Base-by-base conservation (phyloP, 64 coral and sea anemone genomes). In the Cladopsammia gracilis region DNA sequence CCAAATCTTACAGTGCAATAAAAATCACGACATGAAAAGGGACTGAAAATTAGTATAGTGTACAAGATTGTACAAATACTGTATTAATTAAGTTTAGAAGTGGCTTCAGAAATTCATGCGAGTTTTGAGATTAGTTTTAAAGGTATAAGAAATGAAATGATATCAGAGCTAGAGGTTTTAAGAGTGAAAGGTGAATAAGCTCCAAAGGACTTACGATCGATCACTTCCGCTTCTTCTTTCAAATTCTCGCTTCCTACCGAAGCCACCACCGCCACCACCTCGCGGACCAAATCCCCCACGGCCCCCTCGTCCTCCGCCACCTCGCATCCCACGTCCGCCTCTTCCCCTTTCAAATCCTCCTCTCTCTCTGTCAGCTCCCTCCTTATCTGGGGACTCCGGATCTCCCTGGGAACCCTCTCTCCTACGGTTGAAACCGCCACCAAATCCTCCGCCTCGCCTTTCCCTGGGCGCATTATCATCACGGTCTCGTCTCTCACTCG, bases 141-240 rank as follows among this genome's bases (percentile, higher is more conserved):
- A 70, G 24, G 23, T 6, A 70, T 42, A 70, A 24, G 10, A 19
- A 8, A 25, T 22, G 7, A 70, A 70, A 10, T 70, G 16, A n/a
- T 2, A 19, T 15, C 8, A 73, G 43, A 45, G 34, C 13, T 11
- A 20, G 5, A 56, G 5, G 7, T 7, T 18, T 16, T 75, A 8
- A 25, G 2, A 60, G 12, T 14, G 2, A 79, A 79, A 4, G 48
- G 8, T 77, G 75, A 54, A 20, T 19, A 20, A 70, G 71, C 9
- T 71, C 2, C 23, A 22, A 58, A 58, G 20, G 70, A 97, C 96
- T 98, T 91, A 98, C 96, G 96, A 94, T 82, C 92, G 65, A 61
- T 98, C 92, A 48, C 92, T 94, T 46, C 96, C 96, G 49, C 92
- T 98, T 98, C 96, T 90, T 91, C 96, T 87, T 83, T 98, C 96